A percentile compares a stretch with the other conserved stretches of the same genome.
These are phyloP conservation scores for Formica selysi DNA, from an alignment of 1,140 invertebrate genomes.

Conservation along the genomic window DNA sequence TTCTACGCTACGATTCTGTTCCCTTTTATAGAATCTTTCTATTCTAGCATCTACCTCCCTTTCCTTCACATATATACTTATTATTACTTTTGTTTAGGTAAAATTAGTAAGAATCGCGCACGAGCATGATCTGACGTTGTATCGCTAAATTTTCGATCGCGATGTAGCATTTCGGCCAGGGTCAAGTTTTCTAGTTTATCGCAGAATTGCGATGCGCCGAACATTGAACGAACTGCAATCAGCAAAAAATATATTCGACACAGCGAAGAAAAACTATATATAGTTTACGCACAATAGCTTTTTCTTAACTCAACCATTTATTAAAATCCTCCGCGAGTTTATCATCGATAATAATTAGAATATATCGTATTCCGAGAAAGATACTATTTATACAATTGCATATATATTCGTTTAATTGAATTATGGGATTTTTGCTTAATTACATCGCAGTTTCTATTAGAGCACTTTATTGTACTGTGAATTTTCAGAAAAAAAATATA, in stretches of 20 bases:
- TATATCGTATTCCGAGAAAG: neutral
- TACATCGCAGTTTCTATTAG: too few relatives aligned
- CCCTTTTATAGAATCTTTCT: constrained; percentile 13
- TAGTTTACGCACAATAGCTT: too few relatives aligned
- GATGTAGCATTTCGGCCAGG: neutral
- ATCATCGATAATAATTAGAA: neutral
- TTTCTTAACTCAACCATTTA: too few relatives aligned
- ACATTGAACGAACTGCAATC: neutral
- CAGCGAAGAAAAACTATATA: too few relatives aligned
- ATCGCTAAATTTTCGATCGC: constrained; percentile 41
- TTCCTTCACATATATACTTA: neutral
- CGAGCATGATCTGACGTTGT: constrained; percentile 28
- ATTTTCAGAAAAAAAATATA: too few relatives aligned
- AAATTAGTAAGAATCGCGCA: constrained; percentile 6
- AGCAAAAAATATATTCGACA: too few relatives aligned
- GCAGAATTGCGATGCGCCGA: constrained; percentile 60
- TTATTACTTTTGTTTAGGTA: neutral
- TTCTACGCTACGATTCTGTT: constrained; percentile 13
- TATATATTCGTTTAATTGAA: too few relatives aligned
- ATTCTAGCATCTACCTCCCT: constrained; percentile 22
- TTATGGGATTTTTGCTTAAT: too few relatives aligned
- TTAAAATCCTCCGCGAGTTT: too few relatives aligned
- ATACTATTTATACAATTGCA: neutral
- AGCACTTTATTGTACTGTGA: too few relatives aligned
- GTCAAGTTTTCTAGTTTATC: constrained; percentile 67